phyloP scores from a whole-genome alignment of 2,888 invertebrate species.

The Carpatolechia fugitivella region DNA sequence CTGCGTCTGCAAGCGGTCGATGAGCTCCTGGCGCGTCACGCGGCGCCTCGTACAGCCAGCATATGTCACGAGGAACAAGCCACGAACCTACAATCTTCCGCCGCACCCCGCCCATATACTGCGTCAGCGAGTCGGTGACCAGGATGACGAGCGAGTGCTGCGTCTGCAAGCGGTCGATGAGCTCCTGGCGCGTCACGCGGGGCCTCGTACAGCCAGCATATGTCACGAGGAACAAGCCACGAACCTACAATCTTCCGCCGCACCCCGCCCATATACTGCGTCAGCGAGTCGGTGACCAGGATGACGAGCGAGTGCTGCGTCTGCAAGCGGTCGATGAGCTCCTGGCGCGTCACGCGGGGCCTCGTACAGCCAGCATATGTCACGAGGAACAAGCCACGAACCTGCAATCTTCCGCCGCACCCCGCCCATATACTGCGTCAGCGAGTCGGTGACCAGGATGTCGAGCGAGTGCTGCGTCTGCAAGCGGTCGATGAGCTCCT shows the following conservation, averaged over 20 bases:
- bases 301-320: constrained; percentile 95
- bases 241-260: constrained; percentile 63
- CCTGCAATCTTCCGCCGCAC: constrained; percentile 63
- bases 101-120: too few species aligned
- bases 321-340: constrained; percentile 94
- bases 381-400: constrained; percentile 81
- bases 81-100: constrained; percentile 61
- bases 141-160: constrained; percentile 96
- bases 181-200: constrained; percentile 81
- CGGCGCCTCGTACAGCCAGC: constrained; percentile 91
- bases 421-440: too few species aligned
- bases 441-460: constrained; percentile 95
- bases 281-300: constrained; percentile 94
- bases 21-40: constrained; percentile 84
- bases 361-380: constrained; percentile 97
- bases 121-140: constrained; percentile 95
- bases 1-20: constrained; percentile 93
- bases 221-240: constrained; percentile 88
- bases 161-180: constrained; percentile 93
- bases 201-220: constrained; percentile 94
- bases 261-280: too few species aligned
- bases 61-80: constrained; percentile 92
- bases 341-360: constrained; percentile 77
- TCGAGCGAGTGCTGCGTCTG: constrained; percentile 96
- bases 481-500: constrained; percentile 91